Conservation (phyloP, 2,113 vertebrate genomes). For the Trachemys scripta region DNA sequence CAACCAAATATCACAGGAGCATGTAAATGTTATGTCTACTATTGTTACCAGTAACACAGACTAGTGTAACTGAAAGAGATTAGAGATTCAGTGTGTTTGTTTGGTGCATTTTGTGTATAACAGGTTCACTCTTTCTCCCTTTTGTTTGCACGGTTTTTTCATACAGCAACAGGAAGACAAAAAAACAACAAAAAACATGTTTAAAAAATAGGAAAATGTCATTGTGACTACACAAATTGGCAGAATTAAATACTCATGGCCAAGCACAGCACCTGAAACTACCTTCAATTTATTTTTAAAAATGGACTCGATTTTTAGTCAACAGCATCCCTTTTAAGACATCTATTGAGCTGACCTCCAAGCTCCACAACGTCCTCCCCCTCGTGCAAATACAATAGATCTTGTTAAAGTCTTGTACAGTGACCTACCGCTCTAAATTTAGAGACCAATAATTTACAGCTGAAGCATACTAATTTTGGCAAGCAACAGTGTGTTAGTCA, state of each 20-base stretch:
- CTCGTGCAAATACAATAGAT: constrained; percentile 64
- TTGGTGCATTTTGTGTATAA: constrained; percentile 4
- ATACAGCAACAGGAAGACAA: constrained; percentile 14
- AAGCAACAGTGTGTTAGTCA: constrained; percentile 59
- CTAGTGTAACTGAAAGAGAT: neutral
- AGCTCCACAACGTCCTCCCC: constrained; percentile 10
- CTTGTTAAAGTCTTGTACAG: constrained; percentile 57
- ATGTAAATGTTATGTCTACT: neutral
- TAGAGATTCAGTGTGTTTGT: accelerated
- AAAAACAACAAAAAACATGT: constrained; percentile 15
- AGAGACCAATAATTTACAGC: constrained; percentile 68
- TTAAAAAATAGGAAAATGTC: constrained; percentile 42
- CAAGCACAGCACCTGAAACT: neutral
- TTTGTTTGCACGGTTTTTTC: constrained; percentile 2
- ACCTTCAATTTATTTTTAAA: constrained; percentile 44
- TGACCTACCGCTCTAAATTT: constrained; percentile 76
- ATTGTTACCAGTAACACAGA: neutral
- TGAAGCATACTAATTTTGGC: constrained; percentile 74
- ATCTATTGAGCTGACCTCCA: constrained; percentile 50
- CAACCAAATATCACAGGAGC: neutral
- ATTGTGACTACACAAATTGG: constrained; percentile 31
- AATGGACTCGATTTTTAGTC: constrained; percentile 23
- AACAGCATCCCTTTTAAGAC: constrained; percentile 46
- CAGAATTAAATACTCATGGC: constrained; percentile 46
- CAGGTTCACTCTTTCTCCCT: constrained; percentile 36